These are phyloP conservation scores for Hecatera dysodea DNA, from an alignment of 2,888 invertebrate genomes.

Conservation along the genomic window DNA sequence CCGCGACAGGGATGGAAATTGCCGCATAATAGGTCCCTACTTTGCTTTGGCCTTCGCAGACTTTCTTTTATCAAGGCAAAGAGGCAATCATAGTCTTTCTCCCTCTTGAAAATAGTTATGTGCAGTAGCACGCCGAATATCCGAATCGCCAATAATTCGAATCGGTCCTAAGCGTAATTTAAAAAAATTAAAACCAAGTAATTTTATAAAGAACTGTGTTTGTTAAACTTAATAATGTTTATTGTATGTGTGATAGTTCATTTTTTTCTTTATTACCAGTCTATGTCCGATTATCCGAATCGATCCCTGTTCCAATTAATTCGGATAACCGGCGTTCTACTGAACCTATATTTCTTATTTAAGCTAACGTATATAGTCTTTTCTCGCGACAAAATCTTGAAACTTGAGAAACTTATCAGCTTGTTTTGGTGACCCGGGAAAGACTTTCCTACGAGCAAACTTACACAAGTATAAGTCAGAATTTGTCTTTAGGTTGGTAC, in stretches of 20 bases:
- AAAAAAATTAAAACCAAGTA: too few relatives aligned
- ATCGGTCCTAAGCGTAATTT: too few relatives aligned
- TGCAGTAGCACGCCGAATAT: too few relatives aligned
- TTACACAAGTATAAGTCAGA: conserved; percentile 26
- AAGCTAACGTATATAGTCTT: background rate
- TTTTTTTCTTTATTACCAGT: too few relatives aligned
- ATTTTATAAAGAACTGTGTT: too few relatives aligned
- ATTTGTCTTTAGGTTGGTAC: conserved; percentile 19
- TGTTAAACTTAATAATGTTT: too few relatives aligned
- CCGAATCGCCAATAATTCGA: too few relatives aligned
- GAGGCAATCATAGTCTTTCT: conserved; percentile 29
- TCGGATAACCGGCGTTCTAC: too few relatives aligned
- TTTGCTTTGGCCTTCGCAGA: conserved; percentile 61
- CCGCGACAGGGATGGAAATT: conserved; percentile 57
- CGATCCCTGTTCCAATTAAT: too few relatives aligned
- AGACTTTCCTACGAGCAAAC: background rate
- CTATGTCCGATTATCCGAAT: too few relatives aligned
- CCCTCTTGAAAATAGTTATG: background rate
- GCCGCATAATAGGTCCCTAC: conserved; percentile 60
- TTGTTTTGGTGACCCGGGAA: background rate
- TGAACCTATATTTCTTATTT: background rate
- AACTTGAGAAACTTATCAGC: background rate
- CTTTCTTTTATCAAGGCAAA: conserved; percentile 40
- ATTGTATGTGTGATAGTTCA: too few relatives aligned
- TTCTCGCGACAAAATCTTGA: background rate